Conservation (phyloP, 2,797 vertebrate species). For the Myiotriccus ornatus region DNA sequence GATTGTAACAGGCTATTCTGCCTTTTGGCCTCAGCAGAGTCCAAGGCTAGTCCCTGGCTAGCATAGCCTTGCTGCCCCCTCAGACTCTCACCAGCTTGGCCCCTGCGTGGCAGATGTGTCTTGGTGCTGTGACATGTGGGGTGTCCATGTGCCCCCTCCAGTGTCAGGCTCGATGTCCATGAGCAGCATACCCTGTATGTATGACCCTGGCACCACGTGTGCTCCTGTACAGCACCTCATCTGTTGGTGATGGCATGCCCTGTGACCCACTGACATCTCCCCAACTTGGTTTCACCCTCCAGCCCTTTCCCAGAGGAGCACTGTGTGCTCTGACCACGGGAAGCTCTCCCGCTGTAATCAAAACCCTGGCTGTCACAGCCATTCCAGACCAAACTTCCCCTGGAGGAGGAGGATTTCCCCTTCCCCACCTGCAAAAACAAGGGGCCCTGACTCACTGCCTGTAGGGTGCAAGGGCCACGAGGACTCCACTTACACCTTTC, state of each 20-base stretch:
- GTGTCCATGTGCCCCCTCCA: neutral
- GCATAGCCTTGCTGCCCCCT: accelerated
- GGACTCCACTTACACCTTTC: accelerated
- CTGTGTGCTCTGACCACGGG: accelerated
- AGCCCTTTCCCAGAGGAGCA: neutral
- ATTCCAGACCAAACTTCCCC: neutral
- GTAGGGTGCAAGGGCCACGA: neutral
- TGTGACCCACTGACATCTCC: neutral
- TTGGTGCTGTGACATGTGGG: accelerated
- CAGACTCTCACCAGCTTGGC: neutral
- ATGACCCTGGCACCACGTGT: neutral
- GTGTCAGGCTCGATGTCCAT: accelerated
- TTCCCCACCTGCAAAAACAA: neutral
- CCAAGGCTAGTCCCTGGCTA: accelerated
- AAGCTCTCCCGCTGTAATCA: neutral
- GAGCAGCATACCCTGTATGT: neutral
- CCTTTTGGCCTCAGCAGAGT: neutral
- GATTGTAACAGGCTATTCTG: neutral
- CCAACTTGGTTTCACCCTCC: accelerated
- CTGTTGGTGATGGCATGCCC: neutral
- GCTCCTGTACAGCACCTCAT: neutral
- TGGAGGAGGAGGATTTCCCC: neutral
- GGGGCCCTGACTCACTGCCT: neutral
- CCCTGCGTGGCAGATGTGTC: accelerated
- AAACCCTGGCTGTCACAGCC: neutral